These are phyloP conservation scores for Neuroterus valhalla DNA, from an alignment of 1,140 invertebrate genomes.

Conservation along the genomic window DNA sequence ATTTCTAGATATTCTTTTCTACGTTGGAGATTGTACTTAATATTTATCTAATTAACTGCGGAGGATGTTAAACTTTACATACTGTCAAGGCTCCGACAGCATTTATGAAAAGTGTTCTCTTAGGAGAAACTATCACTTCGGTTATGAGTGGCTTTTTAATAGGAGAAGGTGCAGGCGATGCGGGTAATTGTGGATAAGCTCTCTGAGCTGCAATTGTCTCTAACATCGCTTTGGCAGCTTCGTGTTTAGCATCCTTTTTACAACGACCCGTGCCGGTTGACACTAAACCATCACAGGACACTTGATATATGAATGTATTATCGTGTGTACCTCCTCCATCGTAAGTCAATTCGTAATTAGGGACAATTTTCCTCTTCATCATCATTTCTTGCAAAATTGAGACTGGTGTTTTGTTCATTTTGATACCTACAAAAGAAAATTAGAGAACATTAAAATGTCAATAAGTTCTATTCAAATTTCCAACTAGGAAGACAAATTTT, in stretches of 20 bases:
- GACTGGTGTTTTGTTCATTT: slow-evolving; percentile 79
- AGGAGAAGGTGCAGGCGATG: slow-evolving; percentile 47
- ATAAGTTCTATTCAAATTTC: too few species aligned
- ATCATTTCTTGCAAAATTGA: slow-evolving; percentile 85
- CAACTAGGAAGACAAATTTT: too few species aligned
- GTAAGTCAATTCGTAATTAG: slow-evolving; percentile 82
- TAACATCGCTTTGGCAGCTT: slow-evolving; percentile 78
- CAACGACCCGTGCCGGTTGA: slow-evolving; percentile 79
- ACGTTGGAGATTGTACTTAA: too few species aligned
- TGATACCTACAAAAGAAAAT: too few species aligned
- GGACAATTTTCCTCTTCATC: slow-evolving; percentile 77
- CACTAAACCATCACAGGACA: slow-evolving; percentile 66
- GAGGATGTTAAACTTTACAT: slow-evolving; percentile 40
- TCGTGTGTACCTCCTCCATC: slow-evolving; percentile 83
- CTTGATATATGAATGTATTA: slow-evolving; percentile 82
- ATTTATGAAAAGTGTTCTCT: slow-evolving; percentile 60
- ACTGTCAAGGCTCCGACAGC: slow-evolving; percentile 67
- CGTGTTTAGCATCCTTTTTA: slow-evolving; percentile 84
- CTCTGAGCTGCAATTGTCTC: slow-evolving; percentile 67
- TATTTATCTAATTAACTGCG: background rate
- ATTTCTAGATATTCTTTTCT: too few species aligned
- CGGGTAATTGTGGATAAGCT: slow-evolving; percentile 68
- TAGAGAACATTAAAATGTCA: too few species aligned
- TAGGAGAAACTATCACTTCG: background rate
- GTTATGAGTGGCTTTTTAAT: slow-evolving; percentile 45